Evolutionary conservation across 2,888 invertebrate species (phyloP).

Genomic region (Mimumesa dahlbomi): DNA sequence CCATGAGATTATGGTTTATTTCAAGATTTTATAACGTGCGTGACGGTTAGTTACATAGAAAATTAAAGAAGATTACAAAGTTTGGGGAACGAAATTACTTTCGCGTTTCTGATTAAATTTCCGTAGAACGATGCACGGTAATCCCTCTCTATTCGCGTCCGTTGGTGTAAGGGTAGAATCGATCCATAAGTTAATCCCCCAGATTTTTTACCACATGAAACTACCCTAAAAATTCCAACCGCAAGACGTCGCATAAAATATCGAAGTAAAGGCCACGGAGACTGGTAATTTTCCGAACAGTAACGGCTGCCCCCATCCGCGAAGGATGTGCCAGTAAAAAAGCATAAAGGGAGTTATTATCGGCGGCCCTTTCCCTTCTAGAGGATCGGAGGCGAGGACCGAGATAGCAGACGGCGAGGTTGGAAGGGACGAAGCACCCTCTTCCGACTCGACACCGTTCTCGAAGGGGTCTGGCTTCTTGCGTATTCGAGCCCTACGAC

Average conservation of each 20-base stretch:
- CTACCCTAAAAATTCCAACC: slow-evolving; percentile 23
- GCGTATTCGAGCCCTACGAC: slow-evolving; percentile 46
- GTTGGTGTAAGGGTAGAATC: too few relatives aligned
- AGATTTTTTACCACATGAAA: too few relatives aligned
- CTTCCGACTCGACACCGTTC: slow-evolving; percentile 30
- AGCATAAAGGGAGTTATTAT: slow-evolving; percentile 62
- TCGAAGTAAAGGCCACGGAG: slow-evolving; percentile 20
- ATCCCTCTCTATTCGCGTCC: too few relatives aligned
- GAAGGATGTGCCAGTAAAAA: slow-evolving; percentile 49
- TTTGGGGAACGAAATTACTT: too few relatives aligned
- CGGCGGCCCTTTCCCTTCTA: slow-evolving; percentile 22
- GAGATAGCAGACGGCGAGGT: slow-evolving; percentile 40
- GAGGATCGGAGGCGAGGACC: slow-evolving; percentile 32
- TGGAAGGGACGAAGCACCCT: slow-evolving; percentile 34
- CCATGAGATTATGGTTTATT: too few relatives aligned
- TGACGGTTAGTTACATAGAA: too few relatives aligned
- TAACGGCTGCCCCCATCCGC: slow-evolving; percentile 30
- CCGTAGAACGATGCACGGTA: too few relatives aligned
- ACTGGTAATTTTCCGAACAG: slow-evolving; percentile 40
- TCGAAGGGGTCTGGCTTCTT: slow-evolving; percentile 33
- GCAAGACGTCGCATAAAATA: slow-evolving; percentile 23
- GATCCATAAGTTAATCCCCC: too few relatives aligned
- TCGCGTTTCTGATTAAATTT: too few relatives aligned
- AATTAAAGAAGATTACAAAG: too few relatives aligned
- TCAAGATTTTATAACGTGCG: too few relatives aligned